Percentiles rank a stretch among this genome's conserved stretches.
phyloP scores from a whole-genome alignment of 2,797 vertebrate genomes.

The Glyptemys insculpta region DNA sequence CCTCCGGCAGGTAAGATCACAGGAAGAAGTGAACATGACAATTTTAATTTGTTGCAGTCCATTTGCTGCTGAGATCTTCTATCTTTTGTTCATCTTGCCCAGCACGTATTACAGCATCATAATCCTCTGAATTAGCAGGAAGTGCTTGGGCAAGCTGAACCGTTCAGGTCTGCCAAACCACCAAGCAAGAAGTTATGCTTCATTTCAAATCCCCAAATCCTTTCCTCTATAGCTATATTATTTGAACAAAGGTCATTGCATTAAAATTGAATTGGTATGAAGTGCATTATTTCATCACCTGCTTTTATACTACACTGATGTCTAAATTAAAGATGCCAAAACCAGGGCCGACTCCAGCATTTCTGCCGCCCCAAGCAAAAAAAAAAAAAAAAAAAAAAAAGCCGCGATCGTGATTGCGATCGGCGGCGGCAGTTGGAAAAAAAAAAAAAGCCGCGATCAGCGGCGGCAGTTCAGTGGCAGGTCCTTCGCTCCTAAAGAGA shows the following conservation, averaged over 20 bases:
- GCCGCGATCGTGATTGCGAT: no score
- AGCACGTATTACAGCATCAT: rapidly evolving
- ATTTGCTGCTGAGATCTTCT: neutral
- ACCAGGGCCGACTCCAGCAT: no score
- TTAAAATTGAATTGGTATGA: neutral
- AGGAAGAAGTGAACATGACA: neutral
- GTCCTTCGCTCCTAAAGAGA: no score
- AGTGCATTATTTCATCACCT: neutral
- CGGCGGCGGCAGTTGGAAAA: no score
- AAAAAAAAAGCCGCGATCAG: no score
- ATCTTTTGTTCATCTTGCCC: neutral
- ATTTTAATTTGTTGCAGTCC: neutral
- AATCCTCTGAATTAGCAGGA: neutral
- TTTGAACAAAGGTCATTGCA: neutral
- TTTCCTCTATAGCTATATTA: neutral
- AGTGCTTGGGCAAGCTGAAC: rapidly evolving
- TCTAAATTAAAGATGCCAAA: neutral
- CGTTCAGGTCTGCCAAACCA: neutral
- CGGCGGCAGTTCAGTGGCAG: no score
- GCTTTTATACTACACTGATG: neutral
- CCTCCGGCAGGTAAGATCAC: constrained; percentile 90
- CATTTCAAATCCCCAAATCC: neutral
- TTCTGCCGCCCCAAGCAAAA: no score
- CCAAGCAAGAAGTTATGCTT: neutral
- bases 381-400: no score